Base-by-base conservation (phyloP, 2,888 invertebrate species). In the Tipula lateralis region DNA sequence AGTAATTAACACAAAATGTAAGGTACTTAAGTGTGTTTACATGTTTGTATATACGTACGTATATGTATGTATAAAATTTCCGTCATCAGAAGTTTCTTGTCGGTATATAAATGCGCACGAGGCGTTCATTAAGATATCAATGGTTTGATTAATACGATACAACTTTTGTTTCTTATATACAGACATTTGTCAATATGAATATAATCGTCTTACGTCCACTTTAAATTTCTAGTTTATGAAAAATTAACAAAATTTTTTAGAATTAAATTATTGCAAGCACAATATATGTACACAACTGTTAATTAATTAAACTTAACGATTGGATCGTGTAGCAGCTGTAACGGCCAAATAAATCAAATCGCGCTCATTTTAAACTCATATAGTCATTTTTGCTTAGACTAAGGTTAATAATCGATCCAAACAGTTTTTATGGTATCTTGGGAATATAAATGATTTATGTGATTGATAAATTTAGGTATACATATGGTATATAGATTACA, bases 1-100 rank as follows among this genome's bases (percentile, higher is more conserved):
- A 24, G 66, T 66, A 66, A 66, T 66, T 66, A 66, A 66, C 66
- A 66, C 66, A 66, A 66, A 66, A 66, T 66, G 66, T 66, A 66
- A 66, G 66, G 66, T 66, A 66, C 66, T 66, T 66, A 66, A 66
- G 66, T 66, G 66, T 66, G 66, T 66, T 66, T 66, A 66, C 66
- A 66, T 66, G 66, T 66, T 66, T 66, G 13, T 13, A 39, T n/a
- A 36, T 36, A 36, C 32, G 5, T 36, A 36, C 36, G 9, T 34
- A 32, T 32, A 32, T 2, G 19, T 6, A 19, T 12, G 13, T 12
- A 39, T n/a, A 39, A 6, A 44, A 44, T 44, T 44, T 44, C 44
- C 44, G 44, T n/a, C 44, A 44, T n/a, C 66, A 66, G 66, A 66
- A 66, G n/a, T 24, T n/a, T n/a, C 5, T 44, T 16, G 44, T 36